Base-by-base conservation (phyloP, 2,113 vertebrate species). In the Leiothrix lutea region DNA sequence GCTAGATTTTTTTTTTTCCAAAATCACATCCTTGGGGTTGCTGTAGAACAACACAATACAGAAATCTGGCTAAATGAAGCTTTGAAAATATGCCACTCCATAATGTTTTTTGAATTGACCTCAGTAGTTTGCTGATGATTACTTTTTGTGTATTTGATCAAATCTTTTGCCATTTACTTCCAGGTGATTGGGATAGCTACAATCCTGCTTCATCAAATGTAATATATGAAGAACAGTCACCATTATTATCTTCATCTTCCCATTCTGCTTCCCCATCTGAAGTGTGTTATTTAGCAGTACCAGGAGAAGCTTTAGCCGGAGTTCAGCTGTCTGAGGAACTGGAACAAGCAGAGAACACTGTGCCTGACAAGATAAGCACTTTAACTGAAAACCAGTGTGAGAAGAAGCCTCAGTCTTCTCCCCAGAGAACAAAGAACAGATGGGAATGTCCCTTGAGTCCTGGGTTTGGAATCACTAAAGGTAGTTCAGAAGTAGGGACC, bases 101-200 rank as follows among this genome's bases (percentile, higher is more conserved):
- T n/a, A 17, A 26, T 25, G 21, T 21, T 75, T 80, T 56, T 29
- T 56, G 61, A 69, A 48, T 9, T 31, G 28, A 57, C 29, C 74
- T 79, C 35, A 3, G 28, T 65, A 62, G 33, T 40, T 15, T 17
- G 73, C 48, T 12, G 5, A 4, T 45, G 24, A 22, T 69, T 47
- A 33, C 31, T 25, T 48, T 9, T 21, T 23, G 23, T n/a, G 12
- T 24, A 12, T 47, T 61, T 45, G 86, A 33, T 92, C 42, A 50
- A 48, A 73, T 88, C 44, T 86, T 71, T 95, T 9, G 0, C 73
- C 90, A 31, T 96, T 97, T 35, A 4, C 64, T 96, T 98, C 18
- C 92, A 99, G 98, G 98, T 97, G 98, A 98, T 89, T 98, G 98
- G 98, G 98, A 99, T 95, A 97, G 97, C 98, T 97, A 90, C 89